These are phyloP conservation scores for Polyploca ridens DNA, from an alignment of 2,888 invertebrate genomes.

Conservation along the genomic window DNA sequence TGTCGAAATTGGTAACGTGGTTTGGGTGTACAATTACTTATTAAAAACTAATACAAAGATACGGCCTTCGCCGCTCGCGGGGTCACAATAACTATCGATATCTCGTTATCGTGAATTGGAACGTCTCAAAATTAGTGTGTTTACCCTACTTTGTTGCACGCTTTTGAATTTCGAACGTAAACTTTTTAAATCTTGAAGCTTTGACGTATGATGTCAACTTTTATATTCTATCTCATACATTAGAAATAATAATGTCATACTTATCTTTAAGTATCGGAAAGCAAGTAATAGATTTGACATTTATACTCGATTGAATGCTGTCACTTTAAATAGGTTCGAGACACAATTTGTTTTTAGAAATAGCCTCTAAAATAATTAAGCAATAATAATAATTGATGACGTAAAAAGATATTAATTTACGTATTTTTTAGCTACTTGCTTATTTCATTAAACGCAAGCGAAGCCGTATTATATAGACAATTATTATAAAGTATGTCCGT, in stretches of 20 bases:
- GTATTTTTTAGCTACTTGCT: neutral
- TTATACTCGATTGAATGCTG: slow-evolving; percentile 1
- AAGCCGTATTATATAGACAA: no score
- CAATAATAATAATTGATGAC: no score
- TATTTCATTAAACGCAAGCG: no score
- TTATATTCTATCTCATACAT: neutral
- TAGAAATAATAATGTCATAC: neutral
- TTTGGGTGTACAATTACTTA: slow-evolving; percentile 79
- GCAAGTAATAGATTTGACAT: slow-evolving; percentile 1
- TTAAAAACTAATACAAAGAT: slow-evolving; percentile 73
- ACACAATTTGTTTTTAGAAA: neutral
- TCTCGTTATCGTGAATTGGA: slow-evolving; percentile 46
- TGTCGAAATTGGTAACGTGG: slow-evolving; percentile 77
- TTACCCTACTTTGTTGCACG: slow-evolving; percentile 43
- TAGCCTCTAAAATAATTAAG: no score
- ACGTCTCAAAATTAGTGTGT: slow-evolving; percentile 48
- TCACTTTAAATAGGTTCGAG: neutral
- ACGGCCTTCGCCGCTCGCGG: slow-evolving; percentile 60
- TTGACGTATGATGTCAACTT: neutral
- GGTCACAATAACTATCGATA: slow-evolving; percentile 49
- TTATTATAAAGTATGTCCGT: neutral
- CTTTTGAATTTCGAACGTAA: slow-evolving; percentile 36
- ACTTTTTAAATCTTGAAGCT: slow-evolving; percentile 22
- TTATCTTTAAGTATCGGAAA: no score
- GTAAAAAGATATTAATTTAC: no score